These are phyloP conservation scores for Agonopterix arenella DNA, from an alignment of 2,888 invertebrate species.

Conservation along the genomic window DNA sequence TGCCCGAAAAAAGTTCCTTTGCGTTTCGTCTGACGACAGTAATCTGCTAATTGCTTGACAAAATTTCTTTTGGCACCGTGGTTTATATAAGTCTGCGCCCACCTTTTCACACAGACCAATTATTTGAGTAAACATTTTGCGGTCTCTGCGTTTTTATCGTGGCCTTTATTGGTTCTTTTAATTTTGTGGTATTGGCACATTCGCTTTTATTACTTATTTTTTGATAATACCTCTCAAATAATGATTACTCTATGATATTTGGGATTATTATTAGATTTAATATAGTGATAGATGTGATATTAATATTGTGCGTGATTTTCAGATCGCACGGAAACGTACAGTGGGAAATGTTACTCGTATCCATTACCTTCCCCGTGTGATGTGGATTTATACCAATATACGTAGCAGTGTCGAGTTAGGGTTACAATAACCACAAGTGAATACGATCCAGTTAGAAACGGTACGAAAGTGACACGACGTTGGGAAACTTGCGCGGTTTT, in stretches of 20 bases:
- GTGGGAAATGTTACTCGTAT: conserved; percentile 59
- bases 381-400: conserved; percentile 51
- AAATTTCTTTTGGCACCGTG: conserved; percentile 54
- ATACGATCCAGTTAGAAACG: conserved; percentile 58
- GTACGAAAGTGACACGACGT: conserved; percentile 66
- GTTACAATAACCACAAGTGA: conserved; percentile 71
- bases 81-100: conserved; percentile 33
- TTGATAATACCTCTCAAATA: neutral
- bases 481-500: conserved; percentile 63
- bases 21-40: conserved; percentile 47
- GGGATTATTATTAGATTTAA: conserved; percentile 22
- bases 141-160: conserved; percentile 30
- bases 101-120: conserved; percentile 29
- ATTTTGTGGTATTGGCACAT: conserved; percentile 16
- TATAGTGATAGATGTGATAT: conserved; percentile 23
- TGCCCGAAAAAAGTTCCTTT: conserved; percentile 48
- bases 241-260: conserved; percentile 40
- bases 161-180: conserved; percentile 29
- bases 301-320: conserved; percentile 52
- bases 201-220: too few relatives aligned
- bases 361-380: conserved; percentile 66
- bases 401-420: conserved; percentile 56
- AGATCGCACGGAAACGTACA: conserved; percentile 50
- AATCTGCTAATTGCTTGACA: conserved; percentile 59
- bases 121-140: conserved; percentile 46